phyloP scores from a whole-genome alignment of 2,888 invertebrate species.

The Dynastes maya region DNA sequence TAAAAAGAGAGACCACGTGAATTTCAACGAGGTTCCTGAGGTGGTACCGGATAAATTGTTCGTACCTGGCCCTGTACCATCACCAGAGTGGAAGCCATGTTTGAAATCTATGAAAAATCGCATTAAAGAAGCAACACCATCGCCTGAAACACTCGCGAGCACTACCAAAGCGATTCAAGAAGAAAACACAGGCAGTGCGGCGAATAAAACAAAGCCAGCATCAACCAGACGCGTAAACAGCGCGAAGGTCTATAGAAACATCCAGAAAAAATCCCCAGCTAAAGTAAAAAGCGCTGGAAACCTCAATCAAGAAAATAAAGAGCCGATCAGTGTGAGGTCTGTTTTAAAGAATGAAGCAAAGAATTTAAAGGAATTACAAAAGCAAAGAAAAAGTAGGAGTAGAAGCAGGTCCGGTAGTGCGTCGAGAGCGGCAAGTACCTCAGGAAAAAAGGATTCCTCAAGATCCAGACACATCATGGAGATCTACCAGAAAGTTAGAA shows the following conservation, averaged over 20 bases:
- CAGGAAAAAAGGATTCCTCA: too few relatives aligned
- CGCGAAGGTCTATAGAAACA: constrained; percentile 3
- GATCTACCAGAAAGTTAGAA: constrained; percentile 49
- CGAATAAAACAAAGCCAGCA: not conserved
- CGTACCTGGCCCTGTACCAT: not conserved
- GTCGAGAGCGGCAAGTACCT: too few relatives aligned
- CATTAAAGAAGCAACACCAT: too few relatives aligned
- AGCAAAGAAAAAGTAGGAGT: not conserved
- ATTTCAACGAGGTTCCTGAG: constrained; percentile 34
- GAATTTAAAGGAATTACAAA: not conserved
- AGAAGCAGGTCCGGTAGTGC: constrained; percentile 10
- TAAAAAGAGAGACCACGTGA: constrained; percentile 41
- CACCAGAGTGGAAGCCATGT: not conserved
- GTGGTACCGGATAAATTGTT: not conserved
- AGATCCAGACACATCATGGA: constrained; percentile 27
- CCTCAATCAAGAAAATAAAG: not conserved
- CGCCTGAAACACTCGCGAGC: not conserved
- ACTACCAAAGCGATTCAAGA: not conserved
- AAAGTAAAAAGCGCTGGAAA: constrained; percentile 32
- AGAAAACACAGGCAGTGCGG: not conserved
- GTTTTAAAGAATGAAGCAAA: constrained; percentile 13
- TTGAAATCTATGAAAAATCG: too few relatives aligned
- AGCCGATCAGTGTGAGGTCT: not conserved
- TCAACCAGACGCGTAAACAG: not conserved
- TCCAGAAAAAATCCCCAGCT: not conserved